Conservation (phyloP, 2,888 invertebrate genomes). For the Alentia gelatinosa region DNA sequence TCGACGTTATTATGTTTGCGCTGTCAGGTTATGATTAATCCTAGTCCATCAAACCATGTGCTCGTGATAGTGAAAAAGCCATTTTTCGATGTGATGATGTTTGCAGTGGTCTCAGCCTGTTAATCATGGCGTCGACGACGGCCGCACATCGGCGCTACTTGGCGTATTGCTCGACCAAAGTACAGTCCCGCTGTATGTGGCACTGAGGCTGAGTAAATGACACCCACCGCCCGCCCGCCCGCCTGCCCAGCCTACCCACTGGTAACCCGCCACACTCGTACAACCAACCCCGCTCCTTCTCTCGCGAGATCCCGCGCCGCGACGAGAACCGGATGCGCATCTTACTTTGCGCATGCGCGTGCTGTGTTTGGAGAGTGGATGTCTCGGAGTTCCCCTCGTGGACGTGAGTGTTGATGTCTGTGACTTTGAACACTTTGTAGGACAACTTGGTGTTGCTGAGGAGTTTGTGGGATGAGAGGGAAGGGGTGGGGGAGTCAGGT, state of each 20-base stretch:
- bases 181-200: no score
- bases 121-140: background rate
- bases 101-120: slow-evolving; percentile 24
- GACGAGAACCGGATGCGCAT: background rate
- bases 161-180: background rate
- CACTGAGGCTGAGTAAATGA: no score
- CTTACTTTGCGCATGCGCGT: background rate
- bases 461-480: no score
- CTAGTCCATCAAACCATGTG: slow-evolving; percentile 41
- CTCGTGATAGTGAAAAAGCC: slow-evolving; percentile 12
- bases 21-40: slow-evolving; percentile 34
- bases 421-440: no score
- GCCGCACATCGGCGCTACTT: background rate
- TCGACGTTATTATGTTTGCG: slow-evolving; percentile 28
- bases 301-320: background rate
- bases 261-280: background rate
- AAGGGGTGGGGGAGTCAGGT: no score
- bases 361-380: background rate
- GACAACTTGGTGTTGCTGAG: no score
- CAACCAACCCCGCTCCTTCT: background rate
- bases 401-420: no score
- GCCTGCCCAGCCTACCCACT: background rate
- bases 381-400: no score
- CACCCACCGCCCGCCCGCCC: background rate
- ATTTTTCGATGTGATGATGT: slow-evolving; percentile 45